Base-by-base conservation (phyloP, 2,888 invertebrate species). In the Euzetes globulus region DNA sequence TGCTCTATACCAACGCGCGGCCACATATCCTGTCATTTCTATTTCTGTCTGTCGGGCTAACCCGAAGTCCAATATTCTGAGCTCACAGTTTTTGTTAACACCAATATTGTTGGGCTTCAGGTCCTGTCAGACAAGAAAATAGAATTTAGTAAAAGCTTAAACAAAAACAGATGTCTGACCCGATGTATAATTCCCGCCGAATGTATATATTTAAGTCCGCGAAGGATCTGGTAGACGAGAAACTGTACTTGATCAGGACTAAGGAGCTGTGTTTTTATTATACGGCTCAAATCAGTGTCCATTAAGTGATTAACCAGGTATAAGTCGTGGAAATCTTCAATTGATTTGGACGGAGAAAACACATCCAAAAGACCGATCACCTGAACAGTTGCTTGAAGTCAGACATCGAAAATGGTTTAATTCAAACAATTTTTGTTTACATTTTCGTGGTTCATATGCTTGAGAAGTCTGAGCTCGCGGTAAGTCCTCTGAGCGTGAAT, bases 401-500 rank as follows among this genome's bases (percentile, higher is more conserved):
- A 17, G 47, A 13, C 47, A 47, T 3, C 13, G 15, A n/a, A 5
- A 3, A 3, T n/a, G n/a, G n/a, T n/a, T n/a, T n/a, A n/a, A n/a
- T n/a, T n/a, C n/a, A 47, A 47, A 6, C 2, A 22, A 79, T n/a
- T n/a, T n/a, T n/a, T n/a, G n/a, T 92, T 91, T 81, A 98, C 93
- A 88, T 99, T 99, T 85, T 99, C 99, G 86, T 99, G 99, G 82
- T 94, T 90, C 98, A 99, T 99, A 82, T 97, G 97, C 82, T 97
- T 95, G 74, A 99, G 87, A 86, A 99, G 90, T 76, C 94, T 88
- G 72, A 99, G 85, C 83, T 99, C 99, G 76, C 99, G 87, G 83
- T 96, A 99, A 0, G 98, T 98, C 79, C 99, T 87, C 84, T 99
- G 98, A 17, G 98, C 98, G 85, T 99, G 99, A 74, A 98, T 95